Evolutionary conservation across 1,140 invertebrate species (phyloP).

Genomic region (Diorhabda elongata): DNA sequence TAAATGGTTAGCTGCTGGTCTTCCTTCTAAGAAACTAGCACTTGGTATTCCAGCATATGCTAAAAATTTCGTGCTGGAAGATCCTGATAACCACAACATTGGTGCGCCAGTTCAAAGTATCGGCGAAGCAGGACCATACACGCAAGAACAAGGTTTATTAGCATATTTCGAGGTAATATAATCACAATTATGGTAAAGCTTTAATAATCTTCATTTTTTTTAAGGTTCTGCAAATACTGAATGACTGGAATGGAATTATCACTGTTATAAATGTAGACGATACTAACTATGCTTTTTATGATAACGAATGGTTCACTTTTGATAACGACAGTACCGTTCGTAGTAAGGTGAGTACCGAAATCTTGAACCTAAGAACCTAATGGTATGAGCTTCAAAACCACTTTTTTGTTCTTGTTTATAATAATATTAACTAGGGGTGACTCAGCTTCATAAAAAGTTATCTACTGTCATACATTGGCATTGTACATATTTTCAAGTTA

Average conservation of each 20-base stretch:
- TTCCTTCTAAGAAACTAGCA: slow-evolving; percentile 57
- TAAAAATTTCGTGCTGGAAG: slow-evolving; percentile 55
- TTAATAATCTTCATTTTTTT: slow-evolving; percentile 2
- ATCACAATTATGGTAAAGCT: background rate
- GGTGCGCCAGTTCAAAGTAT: slow-evolving; percentile 49
- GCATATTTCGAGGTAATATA: slow-evolving; percentile 27
- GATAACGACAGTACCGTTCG: background rate
- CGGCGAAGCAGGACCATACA: slow-evolving; percentile 53
- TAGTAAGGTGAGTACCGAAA: background rate
- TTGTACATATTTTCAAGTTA: too few relatives aligned
- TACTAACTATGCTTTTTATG: background rate
- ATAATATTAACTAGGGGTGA: too few relatives aligned
- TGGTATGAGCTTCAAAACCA: too few relatives aligned
- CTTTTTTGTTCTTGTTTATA: too few relatives aligned
- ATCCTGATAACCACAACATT: slow-evolving; percentile 44
- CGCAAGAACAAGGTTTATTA: slow-evolving; percentile 54
- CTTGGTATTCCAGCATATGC: slow-evolving; percentile 65
- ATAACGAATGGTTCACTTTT: background rate
- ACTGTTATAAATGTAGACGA: background rate
- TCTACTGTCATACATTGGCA: too few relatives aligned
- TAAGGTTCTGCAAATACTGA: background rate
- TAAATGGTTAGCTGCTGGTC: slow-evolving; percentile 50
- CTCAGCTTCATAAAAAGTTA: too few relatives aligned
- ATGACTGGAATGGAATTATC: background rate
- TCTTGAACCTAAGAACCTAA: too few relatives aligned